Evolutionary conservation across 2,888 invertebrate species (phyloP).

Genomic region (Macaria liturata): DNA sequence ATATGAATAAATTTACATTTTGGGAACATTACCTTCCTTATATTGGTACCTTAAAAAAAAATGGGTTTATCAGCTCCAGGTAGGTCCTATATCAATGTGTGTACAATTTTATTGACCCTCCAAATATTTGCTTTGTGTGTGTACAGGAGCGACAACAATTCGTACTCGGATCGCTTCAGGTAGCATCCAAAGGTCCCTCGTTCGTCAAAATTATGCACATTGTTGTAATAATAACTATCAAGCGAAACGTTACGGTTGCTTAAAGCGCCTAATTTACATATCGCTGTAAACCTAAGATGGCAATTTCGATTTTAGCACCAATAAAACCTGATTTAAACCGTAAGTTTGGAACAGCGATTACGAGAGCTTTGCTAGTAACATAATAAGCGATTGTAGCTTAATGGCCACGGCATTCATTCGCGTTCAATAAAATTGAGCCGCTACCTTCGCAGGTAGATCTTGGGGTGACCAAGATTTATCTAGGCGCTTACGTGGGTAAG

Average conservation of each 20-base stretch:
- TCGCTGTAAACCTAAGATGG: constrained; percentile 33
- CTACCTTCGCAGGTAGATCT: no score
- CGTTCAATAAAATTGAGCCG: no score
- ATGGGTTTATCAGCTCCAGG: no score
- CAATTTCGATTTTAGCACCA: constrained; percentile 40
- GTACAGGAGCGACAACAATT: constrained; percentile 20
- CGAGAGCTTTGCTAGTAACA: constrained; percentile 32
- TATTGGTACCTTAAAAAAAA: no score
- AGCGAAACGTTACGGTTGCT: constrained; percentile 29
- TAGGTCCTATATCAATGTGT: no score
- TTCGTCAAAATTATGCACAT: constrained; percentile 34
- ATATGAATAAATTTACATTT: no score
- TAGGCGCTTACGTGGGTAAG: no score
- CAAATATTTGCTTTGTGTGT: constrained; percentile 27
- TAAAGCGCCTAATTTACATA: constrained; percentile 36
- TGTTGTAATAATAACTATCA: constrained; percentile 33
- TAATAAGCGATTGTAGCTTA: constrained; percentile 26
- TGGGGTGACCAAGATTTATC: no score
- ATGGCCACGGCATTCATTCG: no score
- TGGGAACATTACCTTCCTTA: no score
- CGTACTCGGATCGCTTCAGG: constrained; percentile 23
- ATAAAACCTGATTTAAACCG: constrained; percentile 38
- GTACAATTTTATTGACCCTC: constrained; percentile 15
- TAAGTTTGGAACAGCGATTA: constrained; percentile 36
- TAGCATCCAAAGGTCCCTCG: constrained; percentile 18